phyloP scores from a whole-genome alignment of 1,140 invertebrate genomes.

The Nasonia giraulti region DNA sequence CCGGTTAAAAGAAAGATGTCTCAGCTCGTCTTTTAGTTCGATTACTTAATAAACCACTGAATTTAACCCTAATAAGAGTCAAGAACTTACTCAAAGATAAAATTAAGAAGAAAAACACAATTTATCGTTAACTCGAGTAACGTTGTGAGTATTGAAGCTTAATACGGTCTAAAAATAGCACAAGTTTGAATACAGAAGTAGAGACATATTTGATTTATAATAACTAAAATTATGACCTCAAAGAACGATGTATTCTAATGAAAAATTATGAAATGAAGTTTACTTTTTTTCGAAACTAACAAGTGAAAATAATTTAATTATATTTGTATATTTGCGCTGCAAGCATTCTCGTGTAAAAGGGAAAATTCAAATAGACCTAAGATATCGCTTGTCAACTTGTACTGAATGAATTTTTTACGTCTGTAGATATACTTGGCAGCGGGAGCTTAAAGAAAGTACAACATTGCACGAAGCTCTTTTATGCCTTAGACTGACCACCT shows the following conservation, averaged over 20 bases:
- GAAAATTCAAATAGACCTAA: constrained; percentile 3
- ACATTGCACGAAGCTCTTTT: not conserved
- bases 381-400: not conserved
- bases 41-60: not conserved
- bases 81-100: not conserved
- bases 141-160: no score
- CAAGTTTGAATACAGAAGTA: no score
- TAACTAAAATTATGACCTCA: not conserved
- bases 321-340: no score
- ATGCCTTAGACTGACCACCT: constrained; percentile 25
- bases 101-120: not conserved
- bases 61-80: not conserved
- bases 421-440: constrained; percentile 9
- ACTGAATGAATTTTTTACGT: constrained; percentile 23
- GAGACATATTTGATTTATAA: no score
- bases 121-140: not conserved
- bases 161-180: no score
- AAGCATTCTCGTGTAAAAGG: not conserved
- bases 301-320: no score
- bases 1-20: not conserved
- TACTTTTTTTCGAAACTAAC: no score
- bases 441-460: not conserved
- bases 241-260: constrained; percentile 19
- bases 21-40: not conserved
- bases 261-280: not conserved